Evolutionary conservation across 2,113 vertebrate species (phyloP).

Genomic region (Caranx ignobilis): DNA sequence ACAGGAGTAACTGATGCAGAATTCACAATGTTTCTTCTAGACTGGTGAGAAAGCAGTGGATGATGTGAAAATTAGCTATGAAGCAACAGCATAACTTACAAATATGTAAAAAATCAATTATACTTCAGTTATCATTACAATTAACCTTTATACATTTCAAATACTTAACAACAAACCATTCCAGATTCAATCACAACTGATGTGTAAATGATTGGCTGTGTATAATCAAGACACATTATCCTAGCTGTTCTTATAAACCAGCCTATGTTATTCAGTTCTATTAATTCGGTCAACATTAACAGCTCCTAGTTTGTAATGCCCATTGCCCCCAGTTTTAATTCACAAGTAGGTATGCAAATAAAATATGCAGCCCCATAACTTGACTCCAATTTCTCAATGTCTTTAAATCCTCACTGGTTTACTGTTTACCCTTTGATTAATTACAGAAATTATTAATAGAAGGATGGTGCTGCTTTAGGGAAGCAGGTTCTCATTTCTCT

Average conservation of each 20-base stretch:
- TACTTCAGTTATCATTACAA: not conserved
- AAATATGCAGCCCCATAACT: constrained; percentile 22
- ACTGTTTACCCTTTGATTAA: constrained; percentile 60
- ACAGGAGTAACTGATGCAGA: too few species aligned
- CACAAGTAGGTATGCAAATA: not conserved
- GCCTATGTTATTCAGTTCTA: not conserved
- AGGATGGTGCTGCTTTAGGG: constrained; percentile 24
- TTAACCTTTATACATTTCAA: not conserved
- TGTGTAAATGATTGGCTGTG: not conserved
- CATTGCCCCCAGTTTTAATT: not conserved
- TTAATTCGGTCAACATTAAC: not conserved
- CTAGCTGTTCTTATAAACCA: not conserved
- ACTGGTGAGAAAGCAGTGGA: too few species aligned
- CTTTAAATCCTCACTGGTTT: constrained; percentile 17
- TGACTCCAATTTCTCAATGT: constrained; percentile 17
- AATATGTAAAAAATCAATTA: not conserved
- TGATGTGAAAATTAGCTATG: too few species aligned
- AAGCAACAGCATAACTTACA: too few species aligned
- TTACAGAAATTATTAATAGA: constrained; percentile 48
- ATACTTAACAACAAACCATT: not conserved
- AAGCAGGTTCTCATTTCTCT: constrained; percentile 41
- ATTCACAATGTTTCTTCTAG: too few species aligned
- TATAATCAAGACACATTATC: not conserved
- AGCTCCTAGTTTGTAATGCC: not conserved
- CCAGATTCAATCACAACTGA: not conserved